Base-by-base conservation (phyloP, 2,888 invertebrate species). In the Nysson spinosus region DNA sequence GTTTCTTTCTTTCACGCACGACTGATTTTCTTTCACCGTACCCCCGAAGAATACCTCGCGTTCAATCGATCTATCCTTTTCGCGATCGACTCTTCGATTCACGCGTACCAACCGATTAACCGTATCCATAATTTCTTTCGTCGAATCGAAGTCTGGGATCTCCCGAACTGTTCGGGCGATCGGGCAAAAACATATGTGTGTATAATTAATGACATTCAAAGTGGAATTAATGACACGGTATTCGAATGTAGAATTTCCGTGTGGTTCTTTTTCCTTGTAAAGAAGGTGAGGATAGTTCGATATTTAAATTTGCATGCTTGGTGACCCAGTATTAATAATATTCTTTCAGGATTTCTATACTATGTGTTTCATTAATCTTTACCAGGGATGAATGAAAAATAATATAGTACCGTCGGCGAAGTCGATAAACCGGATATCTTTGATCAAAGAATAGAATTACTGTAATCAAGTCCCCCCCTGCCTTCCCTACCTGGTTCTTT, bases 1-100 rank as follows among this genome's bases (percentile, higher is more conserved):
- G 65, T 70, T 75, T 61, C 73, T 69, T 76, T 54, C 69, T 66
- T 79, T 80, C 78, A 79, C 75, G 79, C 80, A 67, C 79, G 75
- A 78, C 64, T 47, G 79, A 60, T 42, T 47, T 61, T 67, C 69
- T 69, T 75, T 71, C 47, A 56, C 63, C 68, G 69, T 50, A 66
- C 66, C 74, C 44, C 44, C n/a, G n/a, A 51, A 26, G 72, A 65
- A 68, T 71, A n/a, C 61, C 66, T 39, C 57, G 49, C 32, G 63
- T 54, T 32, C 16, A 60, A 61, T 66, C 69, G 61, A 70, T 72
- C 64, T 35, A 64, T 64, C 54, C 28, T 44, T 52, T 28, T 51
- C n/a, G n/a, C 63, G 28, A 35, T 44, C 47, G 61, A 75, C 70
- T 76, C 78, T 55, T 70, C 66, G 74, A 77, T 68, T 75, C 55